Evolutionary conservation across 2,113 vertebrate genomes (phyloP).

Genomic region (Rostratula benghalensis): DNA sequence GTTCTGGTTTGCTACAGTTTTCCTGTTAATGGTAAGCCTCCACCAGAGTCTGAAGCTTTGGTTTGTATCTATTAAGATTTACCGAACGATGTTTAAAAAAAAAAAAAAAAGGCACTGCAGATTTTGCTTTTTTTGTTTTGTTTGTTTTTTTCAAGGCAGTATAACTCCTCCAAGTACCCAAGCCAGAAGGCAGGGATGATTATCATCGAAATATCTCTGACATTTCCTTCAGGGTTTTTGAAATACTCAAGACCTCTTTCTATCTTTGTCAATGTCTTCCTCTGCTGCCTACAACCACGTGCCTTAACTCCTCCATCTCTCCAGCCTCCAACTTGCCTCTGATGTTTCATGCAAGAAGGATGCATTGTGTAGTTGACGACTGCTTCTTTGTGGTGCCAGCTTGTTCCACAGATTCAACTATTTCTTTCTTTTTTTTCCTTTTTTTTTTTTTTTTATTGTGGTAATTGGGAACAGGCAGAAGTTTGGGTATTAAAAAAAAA

Average conservation of each 20-base stretch:
- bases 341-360: neutral
- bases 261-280: constrained; percentile 44
- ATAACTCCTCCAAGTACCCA: neutral
- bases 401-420: neutral
- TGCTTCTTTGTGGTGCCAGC: neutral
- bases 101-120: neutral
- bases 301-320: constrained; percentile 51
- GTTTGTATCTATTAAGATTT: neutral
- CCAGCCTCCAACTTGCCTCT: neutral
- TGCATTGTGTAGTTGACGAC: neutral
- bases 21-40: neutral
- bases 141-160: neutral
- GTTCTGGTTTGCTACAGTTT: neutral
- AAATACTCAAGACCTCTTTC: constrained; percentile 38
- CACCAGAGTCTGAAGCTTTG: neutral
- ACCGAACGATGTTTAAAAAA: neutral
- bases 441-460: neutral
- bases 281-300: constrained; percentile 18
- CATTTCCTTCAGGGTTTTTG: constrained; percentile 28
- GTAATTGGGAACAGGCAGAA: constrained; percentile 44
- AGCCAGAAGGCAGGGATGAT: constrained; percentile 38
- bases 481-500: neutral
- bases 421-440: neutral
- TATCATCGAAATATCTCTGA: constrained; percentile 20
- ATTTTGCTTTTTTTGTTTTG: neutral